Conservation (phyloP, 2,113 vertebrate genomes). For the Aleadryas rufinucha region DNA sequence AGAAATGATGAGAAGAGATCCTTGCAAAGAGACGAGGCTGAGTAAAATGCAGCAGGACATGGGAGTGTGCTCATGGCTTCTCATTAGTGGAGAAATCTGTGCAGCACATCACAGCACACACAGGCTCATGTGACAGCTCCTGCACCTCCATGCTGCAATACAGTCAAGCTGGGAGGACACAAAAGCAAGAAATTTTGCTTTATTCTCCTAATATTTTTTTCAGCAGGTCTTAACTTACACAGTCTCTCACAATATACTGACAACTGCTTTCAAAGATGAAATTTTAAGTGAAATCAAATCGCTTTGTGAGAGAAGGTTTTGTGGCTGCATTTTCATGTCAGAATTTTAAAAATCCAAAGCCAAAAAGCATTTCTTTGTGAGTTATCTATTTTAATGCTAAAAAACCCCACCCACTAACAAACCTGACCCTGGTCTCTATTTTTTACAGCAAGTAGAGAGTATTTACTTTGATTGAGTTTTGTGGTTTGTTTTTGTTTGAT, state of each 20-base stretch:
- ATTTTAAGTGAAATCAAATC: conserved; percentile 4
- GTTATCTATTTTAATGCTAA: not conserved
- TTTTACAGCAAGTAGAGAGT: not conserved
- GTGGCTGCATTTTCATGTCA: not conserved
- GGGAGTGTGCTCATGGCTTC: not conserved
- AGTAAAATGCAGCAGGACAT: not conserved
- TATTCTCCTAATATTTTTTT: conserved; percentile 14
- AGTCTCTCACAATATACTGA: not conserved
- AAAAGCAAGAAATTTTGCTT: not conserved
- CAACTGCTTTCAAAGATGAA: not conserved
- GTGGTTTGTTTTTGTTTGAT: not conserved
- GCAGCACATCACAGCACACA: not conserved
- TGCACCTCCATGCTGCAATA: not conserved
- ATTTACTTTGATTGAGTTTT: not conserved
- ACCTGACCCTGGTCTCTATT: not conserved
- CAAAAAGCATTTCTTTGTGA: not conserved
- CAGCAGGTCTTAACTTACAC: not conserved
- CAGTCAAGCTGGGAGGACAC: not conserved
- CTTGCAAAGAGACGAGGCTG: not conserved
- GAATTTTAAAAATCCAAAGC: not conserved
- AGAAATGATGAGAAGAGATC: conserved; percentile 8
- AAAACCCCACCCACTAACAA: not conserved
- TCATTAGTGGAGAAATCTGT: conserved; percentile 25
- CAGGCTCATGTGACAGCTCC: not conserved
- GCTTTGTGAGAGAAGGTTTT: not conserved